Evolutionary conservation across 2,888 invertebrate genomes (phyloP).

Genomic region (Conus canariensis): DNA sequence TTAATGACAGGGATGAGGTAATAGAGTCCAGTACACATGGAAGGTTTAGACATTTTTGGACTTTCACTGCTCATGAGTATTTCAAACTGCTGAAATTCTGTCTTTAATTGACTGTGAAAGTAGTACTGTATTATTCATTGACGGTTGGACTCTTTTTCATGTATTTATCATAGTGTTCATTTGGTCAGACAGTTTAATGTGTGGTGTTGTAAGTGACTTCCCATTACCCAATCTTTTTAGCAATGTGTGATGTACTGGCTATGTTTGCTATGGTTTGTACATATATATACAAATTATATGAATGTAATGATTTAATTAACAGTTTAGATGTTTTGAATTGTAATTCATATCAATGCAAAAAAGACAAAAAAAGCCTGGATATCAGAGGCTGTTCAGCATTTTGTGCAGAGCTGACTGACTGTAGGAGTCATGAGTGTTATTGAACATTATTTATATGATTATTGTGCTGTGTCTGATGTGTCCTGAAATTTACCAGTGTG

Average conservation of each 20-base stretch:
- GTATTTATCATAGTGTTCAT: not conserved
- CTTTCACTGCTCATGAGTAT: not conserved
- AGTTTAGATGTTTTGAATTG: too few species aligned
- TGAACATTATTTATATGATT: not conserved
- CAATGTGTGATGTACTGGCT: constrained; percentile 6
- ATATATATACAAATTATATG: not conserved
- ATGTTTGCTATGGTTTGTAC: not conserved
- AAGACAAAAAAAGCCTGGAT: not conserved
- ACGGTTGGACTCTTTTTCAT: not conserved
- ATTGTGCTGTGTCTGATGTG: not conserved
- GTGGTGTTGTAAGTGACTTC: not conserved
- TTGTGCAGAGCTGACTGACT: not conserved
- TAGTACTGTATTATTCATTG: not conserved
- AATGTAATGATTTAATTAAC: not conserved
- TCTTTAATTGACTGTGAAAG: not conserved
- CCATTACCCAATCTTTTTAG: not conserved
- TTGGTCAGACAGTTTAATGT: not conserved
- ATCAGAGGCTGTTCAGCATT: not conserved
- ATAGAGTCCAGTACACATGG: too few species aligned
- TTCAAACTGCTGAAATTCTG: constrained; percentile 10
- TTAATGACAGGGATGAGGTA: too few species aligned
- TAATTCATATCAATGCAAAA: too few species aligned
- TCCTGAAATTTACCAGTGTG: not conserved
- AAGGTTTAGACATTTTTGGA: too few species aligned
- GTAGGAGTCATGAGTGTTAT: not conserved